These are phyloP conservation scores for Drosophila sucinea DNA, from an alignment of 1,140 invertebrate genomes.

Conservation along the genomic window DNA sequence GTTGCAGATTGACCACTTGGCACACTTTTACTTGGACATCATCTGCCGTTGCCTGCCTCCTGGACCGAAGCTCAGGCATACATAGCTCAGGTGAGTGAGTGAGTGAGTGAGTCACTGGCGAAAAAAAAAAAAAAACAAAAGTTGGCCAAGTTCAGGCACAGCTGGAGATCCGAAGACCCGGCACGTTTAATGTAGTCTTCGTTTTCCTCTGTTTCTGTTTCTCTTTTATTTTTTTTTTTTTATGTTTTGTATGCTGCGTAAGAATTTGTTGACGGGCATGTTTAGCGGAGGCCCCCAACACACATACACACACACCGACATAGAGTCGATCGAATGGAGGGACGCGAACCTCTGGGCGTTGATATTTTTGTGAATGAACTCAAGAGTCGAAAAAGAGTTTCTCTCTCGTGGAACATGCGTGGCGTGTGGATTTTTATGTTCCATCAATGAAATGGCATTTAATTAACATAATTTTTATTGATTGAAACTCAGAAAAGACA, in stretches of 20 bases:
- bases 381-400: slow-evolving; percentile 60
- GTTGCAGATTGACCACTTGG: slow-evolving; percentile 67
- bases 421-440: slow-evolving; percentile 80
- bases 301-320: slow-evolving; percentile 16
- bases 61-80: not conserved
- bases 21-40: slow-evolving; percentile 67
- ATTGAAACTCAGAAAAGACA: slow-evolving; percentile 56
- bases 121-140: slow-evolving; percentile 22
- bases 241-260: slow-evolving; percentile 60
- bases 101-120: slow-evolving; percentile 37
- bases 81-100: slow-evolving; percentile 46
- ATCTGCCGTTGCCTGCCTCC: slow-evolving; percentile 36
- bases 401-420: slow-evolving; percentile 56
- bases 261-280: slow-evolving; percentile 77
- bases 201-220: not conserved
- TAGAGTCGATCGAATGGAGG: slow-evolving; percentile 10
- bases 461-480: slow-evolving; percentile 82
- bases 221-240: not conserved
- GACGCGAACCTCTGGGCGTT: slow-evolving; percentile 19
- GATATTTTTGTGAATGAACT: slow-evolving; percentile 79
- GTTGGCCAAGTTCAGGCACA: slow-evolving; percentile 76
- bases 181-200: slow-evolving; percentile 14
- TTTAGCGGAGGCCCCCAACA: slow-evolving; percentile 46
- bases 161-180: slow-evolving; percentile 58
- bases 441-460: slow-evolving; percentile 80